Evolutionary conservation across 2,888 invertebrate genomes (phyloP), one percentile per base, ranked within the genome.

Genomic region (Rhagium mordax): DNA sequence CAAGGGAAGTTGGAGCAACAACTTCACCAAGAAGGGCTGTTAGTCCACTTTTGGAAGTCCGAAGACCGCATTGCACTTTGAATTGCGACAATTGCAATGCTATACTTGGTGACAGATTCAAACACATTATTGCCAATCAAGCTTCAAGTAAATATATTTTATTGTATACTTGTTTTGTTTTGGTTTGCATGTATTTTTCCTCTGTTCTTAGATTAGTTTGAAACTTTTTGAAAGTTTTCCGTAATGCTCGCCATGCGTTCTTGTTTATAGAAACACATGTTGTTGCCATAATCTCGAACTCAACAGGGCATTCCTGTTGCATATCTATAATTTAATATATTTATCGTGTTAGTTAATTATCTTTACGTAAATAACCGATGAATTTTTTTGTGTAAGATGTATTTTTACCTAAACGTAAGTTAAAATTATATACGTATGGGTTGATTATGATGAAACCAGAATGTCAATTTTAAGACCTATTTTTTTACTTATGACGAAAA

Each of bases 71-170:
- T 85, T 94, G 94, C 88, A 94, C 93, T 2, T 89, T 94, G 66
- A 93, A 93, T 81, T 94, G 94, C 83, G 92, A 93, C 84, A 90
- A 92, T 83, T 94, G 94, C 88, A 93, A 75, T 70, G 90, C 91
- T 65, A 90, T 92, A 73, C 89, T 94, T 59, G 93, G 93, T 85
- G 93, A 93, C 81, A 90, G 92, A 82, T 93, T 93, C 87, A 92
- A 90, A 88, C 91, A 77, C 55, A 70, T 78, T 48, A 70, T 67
- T 10, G 70, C 61, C 57, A 89, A 84, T 88, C 87, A 84, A 85
- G 91, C 77, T 65, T 59, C 72, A 75, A 80, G 80, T 80, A 78
- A 78, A 71, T 79, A 77, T 72, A 51, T 33, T 57, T 47, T 29
- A 33, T 60, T 10, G 51, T 24, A n/a, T 53, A 18, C 0, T 6